Evolutionary conservation across 2,888 invertebrate species (phyloP), one percentile per base, ranked within the genome.

Genomic region (Ectemnius continuus): DNA sequence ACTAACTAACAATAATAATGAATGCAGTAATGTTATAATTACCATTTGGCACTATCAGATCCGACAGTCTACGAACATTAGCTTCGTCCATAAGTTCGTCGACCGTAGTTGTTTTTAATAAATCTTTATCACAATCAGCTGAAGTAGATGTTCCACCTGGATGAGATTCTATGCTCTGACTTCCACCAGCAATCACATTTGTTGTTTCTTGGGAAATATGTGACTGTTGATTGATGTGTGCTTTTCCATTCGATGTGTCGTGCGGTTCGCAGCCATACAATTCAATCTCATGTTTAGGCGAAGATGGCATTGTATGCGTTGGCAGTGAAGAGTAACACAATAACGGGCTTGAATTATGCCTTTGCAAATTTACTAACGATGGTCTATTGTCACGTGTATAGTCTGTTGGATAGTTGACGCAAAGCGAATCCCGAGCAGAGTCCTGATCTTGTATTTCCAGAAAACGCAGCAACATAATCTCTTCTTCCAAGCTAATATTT

Each of bases 381-480:
- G 76, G 81, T 65, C 79, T 80, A 0, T 83, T 66, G 5, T 85
- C 86, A 13, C 81, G 79, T 3, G 67, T 75, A n/a, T 88, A 87
- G 2, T 89, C 87, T 2, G 84, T 71, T 63, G 81, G 82, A 64
- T 87, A 87, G 52, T 88, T 86, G 26, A 87, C 80, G 45, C 86
- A 86, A n/a, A 88, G 66, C 8, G 90, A 85, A 13, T 85, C 81
- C 88, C 88, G 88, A 11, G 86, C 81, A 11, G 87, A 85, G 69
- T 90, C 90, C 20, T 89, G 87, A 74, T 92, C 91, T 73, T 91
- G 91, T 85, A 91, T 90, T 77, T 93, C 92, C 73, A 94, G 92
- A 61, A 94, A 88, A 76, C 93, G 93, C 67, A 94, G 89, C 61
- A 94, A 86, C 91, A 94, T 93, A 57, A 94, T 91, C 84, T 94